Base-by-base conservation (phyloP, 2,888 invertebrate genomes). In the Heliconius sara region DNA sequence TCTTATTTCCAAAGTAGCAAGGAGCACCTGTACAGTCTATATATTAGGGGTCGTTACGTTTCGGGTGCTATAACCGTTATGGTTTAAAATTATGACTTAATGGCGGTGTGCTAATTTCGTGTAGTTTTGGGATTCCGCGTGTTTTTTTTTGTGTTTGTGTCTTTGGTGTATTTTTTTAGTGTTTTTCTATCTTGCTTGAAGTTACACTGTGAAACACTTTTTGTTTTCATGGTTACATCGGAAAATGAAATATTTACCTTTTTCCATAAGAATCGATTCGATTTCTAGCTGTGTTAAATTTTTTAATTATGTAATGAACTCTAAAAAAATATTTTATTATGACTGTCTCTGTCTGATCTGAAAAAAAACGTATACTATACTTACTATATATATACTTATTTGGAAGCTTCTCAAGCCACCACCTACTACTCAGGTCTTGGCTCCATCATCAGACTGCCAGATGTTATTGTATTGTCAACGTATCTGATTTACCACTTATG, bases 11-110 rank as follows among this genome's bases (percentile, higher is more conserved):
- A 25, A 34, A n/a, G 25, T 0, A 34, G 25, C n/a, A 73, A 60
- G 57, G 72, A 57, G 10, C 34, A 72, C 13, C 34, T 73, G 57
- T 73, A 47, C 19, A 43, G n/a, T 43, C 25, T 52, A 30, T 57
- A 79, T 75, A 63, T 81, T 79, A 77, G 57, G 34, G 25, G 76
- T 81, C 79, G 81, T 78, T 79, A 78, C 76, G 52, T 81, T 81
- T 81, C 80, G 75, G 81, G 67, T 60, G 72, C 77, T 77, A 79
- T 81, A 76, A 81, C 80, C 76, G 80, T 78, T 81, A 81, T 76
- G 80, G 79, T 77, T 72, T 66, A 72, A 76, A 79, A 81, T 81
- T 80, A 79, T 80, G 76, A 67, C 78, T 65, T 80, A 76, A 80
- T 80, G 76, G 60, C 72, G 67, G 27, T 76, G 76, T 60, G 72